A percentile compares a stretch with the other conserved stretches of the same genome.
phyloP scores from a whole-genome alignment of 2,797 vertebrate genomes.

The Syngnathus rostellatus region DNA sequence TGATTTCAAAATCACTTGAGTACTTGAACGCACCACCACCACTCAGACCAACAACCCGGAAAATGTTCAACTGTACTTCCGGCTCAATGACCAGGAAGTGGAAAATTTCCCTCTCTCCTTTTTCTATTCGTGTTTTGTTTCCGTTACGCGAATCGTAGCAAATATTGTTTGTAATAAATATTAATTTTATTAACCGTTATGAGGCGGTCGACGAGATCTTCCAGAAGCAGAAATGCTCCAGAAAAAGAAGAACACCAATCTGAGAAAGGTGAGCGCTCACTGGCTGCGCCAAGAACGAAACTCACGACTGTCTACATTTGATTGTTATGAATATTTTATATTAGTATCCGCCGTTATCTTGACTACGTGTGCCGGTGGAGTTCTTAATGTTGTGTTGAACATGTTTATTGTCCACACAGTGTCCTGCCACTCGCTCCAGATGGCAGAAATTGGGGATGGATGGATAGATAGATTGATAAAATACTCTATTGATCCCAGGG shows the following conservation, averaged over 20 bases:
- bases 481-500: no score
- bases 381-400: background rate
- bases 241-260: conserved; percentile 20
- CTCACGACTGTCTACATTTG: background rate
- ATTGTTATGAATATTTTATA: background rate
- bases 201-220: conserved; percentile 51
- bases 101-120: conserved; percentile 14
- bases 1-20: no score
- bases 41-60: no score
- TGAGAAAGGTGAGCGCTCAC: conserved; percentile 45
- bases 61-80: background rate
- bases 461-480: background rate
- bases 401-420: background rate
- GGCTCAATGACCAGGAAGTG: background rate
- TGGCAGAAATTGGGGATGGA: background rate
- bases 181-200: conserved; percentile 20
- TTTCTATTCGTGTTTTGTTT: background rate
- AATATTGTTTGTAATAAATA: background rate
- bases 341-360: background rate
- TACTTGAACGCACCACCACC: no score
- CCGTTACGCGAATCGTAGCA: no score
- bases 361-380: background rate
- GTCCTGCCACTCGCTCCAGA: background rate
- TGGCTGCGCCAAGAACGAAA: no score
- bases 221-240: conserved; percentile 15